These are phyloP conservation scores for Myopa tessellatipennis DNA, from an alignment of 2,888 invertebrate genomes.

Conservation along the genomic window DNA sequence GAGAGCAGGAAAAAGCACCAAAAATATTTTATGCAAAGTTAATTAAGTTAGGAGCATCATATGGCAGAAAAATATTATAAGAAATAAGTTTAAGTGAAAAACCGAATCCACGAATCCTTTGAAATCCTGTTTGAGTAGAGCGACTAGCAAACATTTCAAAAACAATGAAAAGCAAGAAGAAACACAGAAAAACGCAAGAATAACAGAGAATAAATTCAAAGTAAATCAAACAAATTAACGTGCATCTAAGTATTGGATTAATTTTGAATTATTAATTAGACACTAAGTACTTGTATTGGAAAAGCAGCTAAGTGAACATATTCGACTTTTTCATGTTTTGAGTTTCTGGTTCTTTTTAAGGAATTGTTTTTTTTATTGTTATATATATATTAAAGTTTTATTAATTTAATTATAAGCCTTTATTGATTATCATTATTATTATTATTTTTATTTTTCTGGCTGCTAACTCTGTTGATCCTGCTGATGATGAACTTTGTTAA, in stretches of 20 bases:
- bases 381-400: constrained; percentile 12
- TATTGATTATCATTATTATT: neutral
- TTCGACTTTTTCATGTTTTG: neutral
- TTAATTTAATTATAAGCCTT: constrained; percentile 2
- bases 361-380: constrained; percentile 1
- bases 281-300: neutral
- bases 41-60: constrained; percentile 34
- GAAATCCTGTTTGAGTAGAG: constrained; percentile 45
- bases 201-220: constrained; percentile 7
- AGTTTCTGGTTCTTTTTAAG: neutral
- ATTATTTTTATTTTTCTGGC: neutral
- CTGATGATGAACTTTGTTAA: neutral
- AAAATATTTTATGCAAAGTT: constrained; percentile 40
- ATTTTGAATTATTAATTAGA: constrained; percentile 18
- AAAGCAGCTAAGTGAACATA: neutral
- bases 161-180: neutral
- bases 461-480: neutral
- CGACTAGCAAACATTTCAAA: constrained; percentile 3
- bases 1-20: constrained; percentile 42
- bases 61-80: constrained; percentile 16
- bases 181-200: neutral
- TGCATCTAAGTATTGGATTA: constrained; percentile 30
- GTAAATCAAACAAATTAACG: constrained; percentile 33
- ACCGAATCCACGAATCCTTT: constrained; percentile 42
- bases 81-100: constrained; percentile 23